A percentile compares a stretch with the other conserved stretches of the same genome.
Evolutionary conservation across 2,888 invertebrate species (phyloP).

Genomic region (Euplexia lucipara): DNA sequence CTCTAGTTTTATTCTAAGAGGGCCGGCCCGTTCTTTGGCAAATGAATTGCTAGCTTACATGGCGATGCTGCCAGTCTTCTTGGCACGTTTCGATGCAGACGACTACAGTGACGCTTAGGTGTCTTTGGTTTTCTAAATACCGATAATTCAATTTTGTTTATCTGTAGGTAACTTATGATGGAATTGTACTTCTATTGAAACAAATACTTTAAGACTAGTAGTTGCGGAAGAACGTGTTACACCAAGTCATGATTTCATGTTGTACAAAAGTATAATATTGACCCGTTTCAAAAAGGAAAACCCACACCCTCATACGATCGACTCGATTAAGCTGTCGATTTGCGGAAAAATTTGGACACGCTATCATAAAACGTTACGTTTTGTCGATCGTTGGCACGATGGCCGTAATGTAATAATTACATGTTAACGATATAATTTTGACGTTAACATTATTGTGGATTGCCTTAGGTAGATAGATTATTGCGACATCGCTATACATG

Average conservation of each 20-base stretch:
- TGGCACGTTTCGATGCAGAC: too few species aligned
- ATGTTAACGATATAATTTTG: constrained; percentile 14
- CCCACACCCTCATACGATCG: constrained; percentile 20
- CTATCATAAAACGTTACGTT: constrained; percentile 44
- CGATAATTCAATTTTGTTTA: too few species aligned
- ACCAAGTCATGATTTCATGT: constrained; percentile 3
- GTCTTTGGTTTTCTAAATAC: too few species aligned
- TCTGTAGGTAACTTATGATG: too few species aligned
- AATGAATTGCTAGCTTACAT: too few species aligned
- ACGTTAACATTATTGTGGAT: constrained; percentile 16
- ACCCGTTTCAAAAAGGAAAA: constrained; percentile 20
- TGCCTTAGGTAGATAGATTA: background rate
- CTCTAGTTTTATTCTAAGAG: too few species aligned
- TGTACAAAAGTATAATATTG: constrained; percentile 4
- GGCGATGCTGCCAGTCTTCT: too few species aligned
- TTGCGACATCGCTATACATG: background rate
- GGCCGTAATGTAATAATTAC: constrained; percentile 41
- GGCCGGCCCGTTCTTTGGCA: too few species aligned
- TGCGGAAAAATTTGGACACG: constrained; percentile 43
- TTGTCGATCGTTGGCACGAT: constrained; percentile 32
- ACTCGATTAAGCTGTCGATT: constrained; percentile 54
- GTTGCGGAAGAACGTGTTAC: background rate
- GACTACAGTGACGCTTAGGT: too few species aligned
- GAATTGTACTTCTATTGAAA: too few species aligned
- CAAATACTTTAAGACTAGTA: background rate